Evolutionary conservation across 2,888 invertebrate genomes (phyloP), one percentile per base, ranked within the genome.

Genomic region (Rhingia rostrata): DNA sequence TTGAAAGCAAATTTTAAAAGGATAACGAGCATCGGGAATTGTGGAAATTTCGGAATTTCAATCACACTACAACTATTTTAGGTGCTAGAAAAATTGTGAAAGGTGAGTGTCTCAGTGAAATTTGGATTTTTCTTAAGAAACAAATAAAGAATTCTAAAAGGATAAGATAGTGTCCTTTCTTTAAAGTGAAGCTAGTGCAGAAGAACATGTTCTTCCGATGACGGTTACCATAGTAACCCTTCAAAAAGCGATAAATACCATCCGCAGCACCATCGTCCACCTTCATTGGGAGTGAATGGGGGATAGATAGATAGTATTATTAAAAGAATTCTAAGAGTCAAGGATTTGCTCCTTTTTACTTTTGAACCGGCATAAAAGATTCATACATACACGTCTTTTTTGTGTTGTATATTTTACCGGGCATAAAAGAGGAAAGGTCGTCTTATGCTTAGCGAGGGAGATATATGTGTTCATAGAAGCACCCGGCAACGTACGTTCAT

Each of bases 91-190:
- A 56, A 70, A 74, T 80, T 80, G 84, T 84, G 84, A 84, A 84
- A 84, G 84, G 84, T 84, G 80, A 84, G 84, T 84, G 84, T 69
- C 61, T 54, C 63, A 56, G 58, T 75, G 58, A 12, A 30, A 75
- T 79, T 66, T 35, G 39, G 51, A 61, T 32, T 49, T 41, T 66
- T 66, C 80, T 56, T 69, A 22, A 61, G 32, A 43, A 14, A 22
- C 32, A 22, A 61, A 53, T 39, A 63, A 54, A 22, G 2, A 22
- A 22, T 70, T 56, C 32, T 51, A 5, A 45, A 69, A 69, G 67
- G 66, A 75, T 75, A 75, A 47, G 14, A n/a, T 22, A 22, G 2
- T 22, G 22, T 22, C 1, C 22, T n/a, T 54, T 37, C n/a, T 56
- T 54, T 43, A 43, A 51, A 9, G 41, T 51, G 45, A 14, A 49